phyloP scores from a whole-genome alignment of 2,888 invertebrate genomes.

The Cotesia congregata region DNA sequence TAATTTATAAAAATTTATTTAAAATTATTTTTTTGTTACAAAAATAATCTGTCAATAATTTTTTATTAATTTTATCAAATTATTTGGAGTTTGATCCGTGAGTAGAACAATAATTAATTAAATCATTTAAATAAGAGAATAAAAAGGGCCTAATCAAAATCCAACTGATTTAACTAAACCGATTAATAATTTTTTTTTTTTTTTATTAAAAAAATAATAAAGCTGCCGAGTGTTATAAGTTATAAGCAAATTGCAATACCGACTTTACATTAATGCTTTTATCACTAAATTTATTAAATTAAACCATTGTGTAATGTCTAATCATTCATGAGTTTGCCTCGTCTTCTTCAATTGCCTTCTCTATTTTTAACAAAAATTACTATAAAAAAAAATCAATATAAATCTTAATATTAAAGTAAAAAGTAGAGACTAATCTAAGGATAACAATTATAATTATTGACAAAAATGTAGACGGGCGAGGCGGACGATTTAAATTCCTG shows the following conservation, averaged over 20 bases:
- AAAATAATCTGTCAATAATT: neutral
- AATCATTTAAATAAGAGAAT: no score
- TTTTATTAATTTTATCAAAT: neutral
- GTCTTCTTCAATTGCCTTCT: neutral
- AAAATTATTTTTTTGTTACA: neutral
- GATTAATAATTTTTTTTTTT: no score
- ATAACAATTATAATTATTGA: slow-evolving; percentile 25
- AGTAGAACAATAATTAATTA: no score
- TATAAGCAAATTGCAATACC: neutral
- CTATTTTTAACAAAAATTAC: neutral
- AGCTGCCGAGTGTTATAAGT: no score
- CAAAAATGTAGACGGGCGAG: neutral
- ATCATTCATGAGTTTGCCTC: neutral
- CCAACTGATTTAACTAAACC: no score
- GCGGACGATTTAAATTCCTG: slow-evolving; percentile 32
- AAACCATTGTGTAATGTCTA: neutral
- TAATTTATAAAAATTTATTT: neutral
- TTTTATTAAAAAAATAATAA: no score
- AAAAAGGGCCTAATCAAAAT: no score
- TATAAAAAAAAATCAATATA: neutral
- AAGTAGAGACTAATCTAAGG: slow-evolving; percentile 9
- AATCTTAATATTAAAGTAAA: neutral
- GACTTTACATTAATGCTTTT: neutral
- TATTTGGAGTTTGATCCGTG: neutral
- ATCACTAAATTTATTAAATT: neutral